Evolutionary conservation across 2,888 invertebrate species (phyloP).

Genomic region (Limnephilus auricula): DNA sequence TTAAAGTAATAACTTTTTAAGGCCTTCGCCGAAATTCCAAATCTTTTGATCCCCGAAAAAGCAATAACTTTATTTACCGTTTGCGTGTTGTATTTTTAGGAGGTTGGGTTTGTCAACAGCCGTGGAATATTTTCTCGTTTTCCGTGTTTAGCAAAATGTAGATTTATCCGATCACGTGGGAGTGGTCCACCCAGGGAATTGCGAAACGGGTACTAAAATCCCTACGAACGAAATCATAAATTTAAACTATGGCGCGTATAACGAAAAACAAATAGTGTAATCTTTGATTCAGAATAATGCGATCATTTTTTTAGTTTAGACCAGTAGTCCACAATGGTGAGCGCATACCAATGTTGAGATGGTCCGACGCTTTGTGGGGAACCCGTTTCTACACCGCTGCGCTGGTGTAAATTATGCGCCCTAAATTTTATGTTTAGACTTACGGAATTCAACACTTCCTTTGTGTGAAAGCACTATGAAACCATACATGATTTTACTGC

Average conservation of each 20-base stretch:
- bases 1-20: background rate
- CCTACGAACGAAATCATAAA: background rate
- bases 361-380: no score
- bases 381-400: no score
- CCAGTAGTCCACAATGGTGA: no score
- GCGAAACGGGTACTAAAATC: background rate
- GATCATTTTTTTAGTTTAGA: background rate
- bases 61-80: constrained; percentile 5
- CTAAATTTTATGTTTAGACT: no score
- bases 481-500: no score
- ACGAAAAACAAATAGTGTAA: background rate
- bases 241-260: background rate
- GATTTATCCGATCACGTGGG: constrained; percentile 9
- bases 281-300: background rate
- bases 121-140: constrained; percentile 14
- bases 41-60: background rate
- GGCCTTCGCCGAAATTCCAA: background rate
- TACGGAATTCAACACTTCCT: no score
- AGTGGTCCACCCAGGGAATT: background rate
- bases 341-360: no score
- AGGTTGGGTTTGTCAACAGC: background rate
- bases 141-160: background rate
- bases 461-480: no score
- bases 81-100: background rate
- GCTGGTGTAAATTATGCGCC: no score